Evolutionary conservation across 1,140 invertebrate species (phyloP), one percentile per base, ranked within the genome.

Genomic region (Drosophila takahashii): DNA sequence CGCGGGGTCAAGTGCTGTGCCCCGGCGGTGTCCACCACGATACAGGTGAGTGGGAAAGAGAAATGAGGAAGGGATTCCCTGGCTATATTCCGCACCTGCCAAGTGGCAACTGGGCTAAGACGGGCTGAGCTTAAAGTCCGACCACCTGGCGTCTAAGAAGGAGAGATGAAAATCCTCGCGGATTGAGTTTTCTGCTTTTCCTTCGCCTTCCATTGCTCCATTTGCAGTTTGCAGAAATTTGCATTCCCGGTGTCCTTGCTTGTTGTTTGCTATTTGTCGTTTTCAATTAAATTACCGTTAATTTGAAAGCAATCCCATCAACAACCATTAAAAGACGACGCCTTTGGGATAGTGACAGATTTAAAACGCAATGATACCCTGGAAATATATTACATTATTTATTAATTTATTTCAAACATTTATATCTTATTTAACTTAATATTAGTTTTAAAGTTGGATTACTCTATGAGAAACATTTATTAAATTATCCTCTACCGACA

Each of bases 21-120:
- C 53, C 95, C 95, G 7, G 92, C 93, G 50, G 91, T 93, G 11
- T 94, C 94, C 44, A 94, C 94, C 41, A 95, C 94, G 16, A 93
- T 94, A 32, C 92, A 93, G 71, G 93, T 95, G 44, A 91, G 92
- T 77, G 34, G 27, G n/a, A 8, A 15, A 7, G 18, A 18, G n/a
- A 8, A 15, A 7, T n/a, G 10, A 15, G 47, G 29, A 10, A 8
- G n/a, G 39, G 16, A 34, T 41, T 32, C 37, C 5, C 18, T 9
- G 9, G 22, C 7, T 16, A 13, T 34, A 51, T 32, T 26, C 44
- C 4, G n/a, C 52, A 44, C 13, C 15, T 58, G 39, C 34, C 37
- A 16, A 34, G 41, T 15, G 36, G 42, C 53, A 72, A 61, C 26
- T 44, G 56, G 41, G 51, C 60, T 67, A 76, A 76, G 44, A 59